phyloP scores from a whole-genome alignment of 2,888 invertebrate genomes.

The Heliconius sara region DNA sequence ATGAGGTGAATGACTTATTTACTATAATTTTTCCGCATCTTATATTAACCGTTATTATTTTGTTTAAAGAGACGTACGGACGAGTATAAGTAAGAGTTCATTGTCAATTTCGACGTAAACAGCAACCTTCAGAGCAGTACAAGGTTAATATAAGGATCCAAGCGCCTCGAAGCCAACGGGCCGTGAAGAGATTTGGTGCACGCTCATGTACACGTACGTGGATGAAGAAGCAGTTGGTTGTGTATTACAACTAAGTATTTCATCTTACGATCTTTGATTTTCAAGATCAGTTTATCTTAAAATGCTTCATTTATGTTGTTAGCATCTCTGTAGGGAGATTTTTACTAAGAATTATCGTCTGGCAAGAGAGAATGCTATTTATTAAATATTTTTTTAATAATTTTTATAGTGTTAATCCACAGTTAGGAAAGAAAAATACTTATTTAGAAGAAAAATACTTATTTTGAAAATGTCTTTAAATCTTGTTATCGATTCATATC shows the following conservation, averaged over 20 bases:
- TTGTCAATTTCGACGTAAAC: conserved; percentile 43
- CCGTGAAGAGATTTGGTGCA: conserved; percentile 43
- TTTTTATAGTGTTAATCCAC: too few species aligned
- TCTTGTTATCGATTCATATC: not conserved
- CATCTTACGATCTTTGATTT: too few species aligned
- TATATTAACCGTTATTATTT: not conserved
- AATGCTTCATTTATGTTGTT: too few species aligned
- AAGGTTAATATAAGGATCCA: conserved; percentile 43
- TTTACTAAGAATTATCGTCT: too few species aligned
- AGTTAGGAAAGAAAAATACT: too few species aligned
- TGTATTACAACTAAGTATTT: not conserved
- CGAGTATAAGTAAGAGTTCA: conserved; percentile 34
- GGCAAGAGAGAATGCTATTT: too few species aligned
- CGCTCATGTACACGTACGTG: conserved; percentile 16
- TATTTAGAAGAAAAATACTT: too few species aligned
- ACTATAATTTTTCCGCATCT: not conserved
- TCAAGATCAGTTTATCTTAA: too few species aligned
- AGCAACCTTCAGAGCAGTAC: conserved; percentile 32
- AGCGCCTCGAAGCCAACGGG: conserved; percentile 36
- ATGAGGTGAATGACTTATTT: conserved; percentile 8
- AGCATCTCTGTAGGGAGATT: too few species aligned
- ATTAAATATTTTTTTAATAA: too few species aligned
- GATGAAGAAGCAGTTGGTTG: too few species aligned
- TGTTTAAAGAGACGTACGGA: not conserved
- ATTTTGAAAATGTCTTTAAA: too few species aligned